A percentile compares a stretch with the other conserved stretches of the same genome.
Evolutionary conservation across 1,140 invertebrate genomes (phyloP).

Genomic region (Brachionus calyciflorus): DNA sequence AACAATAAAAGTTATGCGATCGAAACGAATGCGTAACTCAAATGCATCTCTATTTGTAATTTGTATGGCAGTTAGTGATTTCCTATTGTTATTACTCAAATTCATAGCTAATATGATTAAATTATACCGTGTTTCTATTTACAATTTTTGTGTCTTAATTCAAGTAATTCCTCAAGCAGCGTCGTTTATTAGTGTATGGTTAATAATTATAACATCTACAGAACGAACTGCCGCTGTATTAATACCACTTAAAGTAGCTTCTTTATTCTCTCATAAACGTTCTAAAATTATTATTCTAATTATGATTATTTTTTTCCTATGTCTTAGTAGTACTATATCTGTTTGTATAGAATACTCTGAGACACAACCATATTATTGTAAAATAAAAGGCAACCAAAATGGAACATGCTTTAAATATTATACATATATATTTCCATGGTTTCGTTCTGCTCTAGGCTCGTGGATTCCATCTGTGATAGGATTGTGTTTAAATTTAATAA

Average conservation of each 20-base stretch:
- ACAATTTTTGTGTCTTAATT: slow-evolving; percentile 10
- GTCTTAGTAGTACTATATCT: background rate
- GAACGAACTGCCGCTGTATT: slow-evolving; percentile 17
- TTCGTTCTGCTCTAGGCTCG: background rate
- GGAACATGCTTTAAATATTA: slow-evolving; percentile 39
- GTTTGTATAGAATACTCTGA: slow-evolving; percentile 3
- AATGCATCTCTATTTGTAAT: slow-evolving; percentile 31
- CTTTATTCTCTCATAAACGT: background rate
- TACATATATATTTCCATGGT: slow-evolving; percentile 7
- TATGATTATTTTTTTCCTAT: background rate
- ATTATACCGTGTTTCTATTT: slow-evolving; percentile 27
- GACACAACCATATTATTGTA: slow-evolving; percentile 15
- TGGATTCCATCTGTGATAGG: slow-evolving; percentile 19
- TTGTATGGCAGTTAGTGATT: slow-evolving; percentile 4
- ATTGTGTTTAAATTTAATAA: background rate
- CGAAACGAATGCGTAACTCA: slow-evolving; percentile 15
- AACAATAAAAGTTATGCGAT: slow-evolving; percentile 15
- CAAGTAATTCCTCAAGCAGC: slow-evolving; percentile 32
- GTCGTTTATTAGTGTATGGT: slow-evolving; percentile 33
- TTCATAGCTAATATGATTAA: slow-evolving; percentile 41
- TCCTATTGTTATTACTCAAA: background rate
- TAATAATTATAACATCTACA: slow-evolving; percentile 14
- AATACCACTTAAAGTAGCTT: background rate
- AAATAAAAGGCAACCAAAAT: slow-evolving; percentile 6
- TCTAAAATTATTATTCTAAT: background rate